These are phyloP conservation scores for Rhinoraja longicauda DNA, from an alignment of 2,797 vertebrate genomes.

Conservation along the genomic window DNA sequence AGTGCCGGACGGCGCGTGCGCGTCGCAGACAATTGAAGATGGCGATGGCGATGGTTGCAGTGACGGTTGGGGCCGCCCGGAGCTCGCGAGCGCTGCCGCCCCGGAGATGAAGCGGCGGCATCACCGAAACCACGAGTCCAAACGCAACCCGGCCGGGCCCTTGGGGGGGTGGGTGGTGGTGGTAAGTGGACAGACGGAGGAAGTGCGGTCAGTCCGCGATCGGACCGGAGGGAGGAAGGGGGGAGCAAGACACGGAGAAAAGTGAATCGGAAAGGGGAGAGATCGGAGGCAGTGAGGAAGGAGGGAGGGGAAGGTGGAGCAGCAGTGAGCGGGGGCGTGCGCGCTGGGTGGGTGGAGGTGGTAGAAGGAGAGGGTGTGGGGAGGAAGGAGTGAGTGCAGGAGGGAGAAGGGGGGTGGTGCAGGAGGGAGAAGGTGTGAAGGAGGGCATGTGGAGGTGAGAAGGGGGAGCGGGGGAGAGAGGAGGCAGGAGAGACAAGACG, in stretches of 20 bases:
- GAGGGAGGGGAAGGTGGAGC: background rate
- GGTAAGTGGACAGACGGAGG: background rate
- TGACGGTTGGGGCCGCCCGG: conserved; percentile 3
- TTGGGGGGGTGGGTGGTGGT: background rate
- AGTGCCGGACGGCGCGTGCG: background rate
- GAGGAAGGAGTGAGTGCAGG: no score
- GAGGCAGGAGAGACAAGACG: no score
- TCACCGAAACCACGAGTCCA: background rate
- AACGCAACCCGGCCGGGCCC: background rate
- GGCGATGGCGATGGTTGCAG: background rate
- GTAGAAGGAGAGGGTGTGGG: no score
- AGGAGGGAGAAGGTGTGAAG: no score
- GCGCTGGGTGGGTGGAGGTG: no score
- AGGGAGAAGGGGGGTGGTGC: no score
- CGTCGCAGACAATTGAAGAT: background rate
- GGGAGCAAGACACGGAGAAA: background rate
- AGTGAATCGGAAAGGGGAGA: background rate
- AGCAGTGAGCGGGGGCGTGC: background rate
- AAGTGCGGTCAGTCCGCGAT: no score
- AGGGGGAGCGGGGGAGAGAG: no score
- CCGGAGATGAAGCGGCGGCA: background rate
- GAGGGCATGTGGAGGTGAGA: no score
- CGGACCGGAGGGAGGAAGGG: background rate
- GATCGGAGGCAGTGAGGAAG: no score
- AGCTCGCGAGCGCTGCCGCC: background rate